Evolutionary conservation across 2,113 vertebrate species (phyloP).

Genomic region (Ovibos moschatus): DNA sequence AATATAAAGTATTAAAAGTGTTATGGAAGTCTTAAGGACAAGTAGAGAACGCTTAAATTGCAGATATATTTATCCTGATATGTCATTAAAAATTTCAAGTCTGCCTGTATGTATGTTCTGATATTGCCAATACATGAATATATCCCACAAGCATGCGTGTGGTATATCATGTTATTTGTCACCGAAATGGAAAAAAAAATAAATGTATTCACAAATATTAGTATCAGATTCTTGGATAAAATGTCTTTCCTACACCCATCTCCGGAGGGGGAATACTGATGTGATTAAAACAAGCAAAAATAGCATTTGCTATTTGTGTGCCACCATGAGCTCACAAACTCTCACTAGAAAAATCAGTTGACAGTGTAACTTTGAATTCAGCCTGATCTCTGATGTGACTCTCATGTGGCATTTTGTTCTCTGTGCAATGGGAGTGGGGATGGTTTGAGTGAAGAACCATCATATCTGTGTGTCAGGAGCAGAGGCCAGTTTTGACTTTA

Average conservation of each 20-base stretch:
- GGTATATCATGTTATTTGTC: neutral
- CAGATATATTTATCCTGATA: neutral
- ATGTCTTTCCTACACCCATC: neutral
- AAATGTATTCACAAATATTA: neutral
- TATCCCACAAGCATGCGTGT: neutral
- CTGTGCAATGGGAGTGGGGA: neutral
- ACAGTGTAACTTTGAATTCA: neutral
- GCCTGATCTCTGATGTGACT: neutral
- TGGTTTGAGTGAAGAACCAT: neutral
- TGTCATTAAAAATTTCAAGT: neutral
- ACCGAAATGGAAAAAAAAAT: neutral
- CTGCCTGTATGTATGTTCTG: neutral
- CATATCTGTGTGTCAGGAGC: constrained; percentile 21
- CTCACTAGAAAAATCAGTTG: neutral
- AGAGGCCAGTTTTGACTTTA: constrained; percentile 65
- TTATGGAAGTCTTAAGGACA: neutral
- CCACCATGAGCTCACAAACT: neutral
- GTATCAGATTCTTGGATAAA: neutral
- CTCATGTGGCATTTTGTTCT: neutral
- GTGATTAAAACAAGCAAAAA: neutral
- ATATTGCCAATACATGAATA: neutral
- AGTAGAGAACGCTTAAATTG: neutral
- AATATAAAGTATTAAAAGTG: neutral
- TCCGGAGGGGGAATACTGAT: neutral
- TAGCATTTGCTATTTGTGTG: neutral